phyloP scores from a whole-genome alignment of 1,140 invertebrate genomes.

The Euwallacea fornicatus region DNA sequence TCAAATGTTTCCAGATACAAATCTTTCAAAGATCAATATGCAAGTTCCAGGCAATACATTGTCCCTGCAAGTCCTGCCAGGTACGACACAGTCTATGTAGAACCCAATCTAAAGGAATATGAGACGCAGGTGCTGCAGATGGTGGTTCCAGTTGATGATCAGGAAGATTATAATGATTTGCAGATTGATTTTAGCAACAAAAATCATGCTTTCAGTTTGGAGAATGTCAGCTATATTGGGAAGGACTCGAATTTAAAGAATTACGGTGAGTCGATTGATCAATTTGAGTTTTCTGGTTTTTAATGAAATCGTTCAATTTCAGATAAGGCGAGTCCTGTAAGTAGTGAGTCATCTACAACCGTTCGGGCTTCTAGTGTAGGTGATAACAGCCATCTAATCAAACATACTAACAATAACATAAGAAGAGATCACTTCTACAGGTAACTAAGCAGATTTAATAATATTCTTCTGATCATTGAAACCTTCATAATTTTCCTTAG shows the following conservation, averaged over 20 bases:
- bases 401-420: conserved; percentile 55
- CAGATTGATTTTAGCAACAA: conserved; percentile 85
- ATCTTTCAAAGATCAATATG: conserved; percentile 76
- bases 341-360: conserved; percentile 79
- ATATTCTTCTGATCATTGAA: neutral
- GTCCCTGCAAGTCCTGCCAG: conserved; percentile 61
- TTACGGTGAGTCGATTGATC: conserved; percentile 43
- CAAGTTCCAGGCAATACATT: conserved; percentile 64
- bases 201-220: conserved; percentile 83
- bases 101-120: conserved; percentile 79
- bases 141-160: conserved; percentile 81
- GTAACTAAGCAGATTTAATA: conserved; percentile 9
- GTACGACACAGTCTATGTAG: conserved; percentile 80
- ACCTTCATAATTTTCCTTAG: neutral
- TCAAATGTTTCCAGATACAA: conserved; percentile 64
- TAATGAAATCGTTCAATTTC: conserved; percentile 31
- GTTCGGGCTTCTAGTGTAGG: conserved; percentile 75
- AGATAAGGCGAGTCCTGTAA: conserved; percentile 78
- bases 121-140: conserved; percentile 88
- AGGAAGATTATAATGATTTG: conserved; percentile 72
- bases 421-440: conserved; percentile 53
- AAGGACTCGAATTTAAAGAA: conserved; percentile 67
- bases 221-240: conserved; percentile 82
- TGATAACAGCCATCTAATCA: conserved; percentile 48
- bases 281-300: too few species aligned